Conservation (phyloP, 2,888 invertebrate species). For the Stictocephala bisonia region DNA sequence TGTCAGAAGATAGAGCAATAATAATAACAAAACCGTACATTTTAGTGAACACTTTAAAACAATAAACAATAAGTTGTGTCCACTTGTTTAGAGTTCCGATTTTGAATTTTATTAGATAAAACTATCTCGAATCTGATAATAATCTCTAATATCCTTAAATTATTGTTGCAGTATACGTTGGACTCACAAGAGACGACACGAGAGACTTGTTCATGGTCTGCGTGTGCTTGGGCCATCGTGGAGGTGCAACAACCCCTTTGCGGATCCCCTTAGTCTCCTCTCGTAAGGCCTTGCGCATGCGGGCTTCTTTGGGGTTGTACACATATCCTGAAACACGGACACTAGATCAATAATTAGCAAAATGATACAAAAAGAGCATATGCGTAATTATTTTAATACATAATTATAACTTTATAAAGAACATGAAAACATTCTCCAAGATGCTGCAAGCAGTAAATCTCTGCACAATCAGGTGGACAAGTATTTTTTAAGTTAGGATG, state of each 20-base stretch:
- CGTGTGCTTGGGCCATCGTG: slow-evolving; percentile 47
- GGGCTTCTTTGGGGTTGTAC: slow-evolving; percentile 73
- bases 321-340: slow-evolving; percentile 68
- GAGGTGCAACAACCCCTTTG: slow-evolving; percentile 25
- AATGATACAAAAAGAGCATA: neutral
- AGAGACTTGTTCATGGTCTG: slow-evolving; percentile 47
- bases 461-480: neutral
- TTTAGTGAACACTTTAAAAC: no score
- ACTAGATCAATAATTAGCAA: neutral
- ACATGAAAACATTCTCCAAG: neutral
- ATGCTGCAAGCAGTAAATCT: neutral
- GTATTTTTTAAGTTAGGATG: no score
- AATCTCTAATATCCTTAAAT: no score
- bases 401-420: neutral
- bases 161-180: no score
- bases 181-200: slow-evolving; percentile 36
- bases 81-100: no score
- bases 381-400: neutral
- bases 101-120: no score
- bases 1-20: no score
- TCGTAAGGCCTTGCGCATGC: slow-evolving; percentile 71
- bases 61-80: no score
- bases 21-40: no score
- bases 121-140: no score
- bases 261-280: slow-evolving; percentile 55